Evolutionary conservation across 1,140 invertebrate genomes (phyloP).

Genomic region (Meteorus sp.): DNA sequence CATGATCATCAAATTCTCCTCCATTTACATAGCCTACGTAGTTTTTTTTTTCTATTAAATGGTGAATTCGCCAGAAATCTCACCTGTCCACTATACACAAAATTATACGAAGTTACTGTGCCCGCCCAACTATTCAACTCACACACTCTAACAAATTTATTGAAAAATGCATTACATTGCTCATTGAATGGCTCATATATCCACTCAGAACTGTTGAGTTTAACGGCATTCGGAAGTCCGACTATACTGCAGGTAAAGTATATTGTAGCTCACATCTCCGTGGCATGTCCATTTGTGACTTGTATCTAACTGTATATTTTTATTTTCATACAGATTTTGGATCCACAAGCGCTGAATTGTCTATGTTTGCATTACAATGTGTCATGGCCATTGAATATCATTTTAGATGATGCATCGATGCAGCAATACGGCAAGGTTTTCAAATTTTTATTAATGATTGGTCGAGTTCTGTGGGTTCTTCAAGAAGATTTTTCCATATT

Average conservation of each 20-base stretch:
- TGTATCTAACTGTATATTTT: conserved; percentile 6
- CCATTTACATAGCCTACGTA: conserved; percentile 70
- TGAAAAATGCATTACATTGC: conserved; percentile 65
- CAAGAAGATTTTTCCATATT: conserved; percentile 65
- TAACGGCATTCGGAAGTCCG: conserved; percentile 45
- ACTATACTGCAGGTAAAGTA: conserved; percentile 42
- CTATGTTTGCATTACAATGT: conserved; percentile 70
- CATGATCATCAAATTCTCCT: conserved; percentile 68
- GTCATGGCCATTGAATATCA: conserved; percentile 76
- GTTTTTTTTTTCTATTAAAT: conserved; percentile 76
- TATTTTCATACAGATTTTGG: conserved; percentile 41
- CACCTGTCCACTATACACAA: conserved; percentile 67
- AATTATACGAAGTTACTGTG: conserved; percentile 63
- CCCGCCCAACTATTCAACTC: conserved; percentile 71
- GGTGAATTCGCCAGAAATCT: conserved; percentile 74
- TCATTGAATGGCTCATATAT: conserved; percentile 47
- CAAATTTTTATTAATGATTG: conserved; percentile 72
- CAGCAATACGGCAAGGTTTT: conserved; percentile 73
- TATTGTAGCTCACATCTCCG: conserved; percentile 13
- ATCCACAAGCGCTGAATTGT: conserved; percentile 68
- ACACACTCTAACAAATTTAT: conserved; percentile 66
- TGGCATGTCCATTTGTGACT: conserved; percentile 2
- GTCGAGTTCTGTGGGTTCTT: conserved; percentile 72
- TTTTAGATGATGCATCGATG: conserved; percentile 70
- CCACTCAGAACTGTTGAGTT: conserved; percentile 47